A percentile compares a stretch with the other conserved stretches of the same genome.
Conservation (phyloP, 1,140 invertebrate species). For the Acromyrmex echinatior region DNA sequence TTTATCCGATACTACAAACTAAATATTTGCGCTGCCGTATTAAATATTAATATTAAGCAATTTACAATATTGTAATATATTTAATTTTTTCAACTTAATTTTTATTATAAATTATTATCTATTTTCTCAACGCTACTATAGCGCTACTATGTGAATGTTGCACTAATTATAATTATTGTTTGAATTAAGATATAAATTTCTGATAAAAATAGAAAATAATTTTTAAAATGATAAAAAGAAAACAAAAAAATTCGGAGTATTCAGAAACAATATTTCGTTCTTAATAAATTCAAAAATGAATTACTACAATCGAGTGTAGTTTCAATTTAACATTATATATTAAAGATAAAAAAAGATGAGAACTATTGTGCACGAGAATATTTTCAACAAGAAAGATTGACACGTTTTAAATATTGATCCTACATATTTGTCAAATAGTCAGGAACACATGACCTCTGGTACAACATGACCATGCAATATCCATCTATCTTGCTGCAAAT, state of each 20-base stretch:
- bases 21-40: neutral
- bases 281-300: neutral
- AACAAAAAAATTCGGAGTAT: neutral
- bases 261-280: neutral
- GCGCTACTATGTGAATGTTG: neutral
- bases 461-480: constrained; percentile 10
- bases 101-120: neutral
- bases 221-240: neutral
- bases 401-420: neutral
- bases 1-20: neutral
- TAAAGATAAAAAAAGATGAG: neutral
- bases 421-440: constrained; percentile 4
- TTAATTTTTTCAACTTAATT: constrained; percentile 9
- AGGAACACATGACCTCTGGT: neutral
- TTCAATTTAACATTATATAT: neutral
- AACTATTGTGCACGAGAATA: neutral
- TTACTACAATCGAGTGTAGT: neutral
- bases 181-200: constrained; percentile 17
- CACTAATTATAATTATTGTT: neutral
- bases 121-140: neutral
- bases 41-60: neutral
- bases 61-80: neutral
- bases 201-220: neutral
- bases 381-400: neutral
- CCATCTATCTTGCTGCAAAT: constrained; percentile 45